A percentile compares a stretch with the other conserved stretches of the same genome.
phyloP scores from a whole-genome alignment of 2,797 vertebrate genomes.

The Pogoniulus pusillus region DNA sequence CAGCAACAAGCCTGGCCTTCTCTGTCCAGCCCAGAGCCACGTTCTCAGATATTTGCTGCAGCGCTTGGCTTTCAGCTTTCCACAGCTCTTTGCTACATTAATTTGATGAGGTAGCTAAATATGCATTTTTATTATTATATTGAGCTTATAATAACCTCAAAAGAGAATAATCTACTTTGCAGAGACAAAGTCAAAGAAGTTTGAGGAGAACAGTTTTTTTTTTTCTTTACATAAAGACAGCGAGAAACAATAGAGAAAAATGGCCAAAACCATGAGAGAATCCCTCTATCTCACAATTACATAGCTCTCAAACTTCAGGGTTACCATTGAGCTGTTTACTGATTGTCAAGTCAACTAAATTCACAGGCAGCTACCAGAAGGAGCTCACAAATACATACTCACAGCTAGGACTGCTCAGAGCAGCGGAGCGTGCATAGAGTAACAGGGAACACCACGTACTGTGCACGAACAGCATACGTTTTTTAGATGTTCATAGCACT shows the following conservation, averaged over 20 bases:
- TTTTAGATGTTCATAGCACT: constrained; percentile 65
- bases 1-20: background rate
- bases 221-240: constrained; percentile 50
- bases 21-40: constrained; percentile 65
- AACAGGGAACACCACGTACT: constrained; percentile 65
- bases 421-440: constrained; percentile 44
- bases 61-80: constrained; percentile 51
- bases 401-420: constrained; percentile 68
- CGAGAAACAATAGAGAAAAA: constrained; percentile 20
- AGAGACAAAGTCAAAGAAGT: constrained; percentile 14
- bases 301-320: constrained; percentile 29
- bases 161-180: constrained; percentile 15
- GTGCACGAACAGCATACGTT: constrained; percentile 53
- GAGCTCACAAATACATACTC: constrained; percentile 69
- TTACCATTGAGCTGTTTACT: constrained; percentile 45
- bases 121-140: constrained; percentile 45
- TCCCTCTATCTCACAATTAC: constrained; percentile 40
- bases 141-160: constrained; percentile 25
- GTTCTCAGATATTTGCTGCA: constrained; percentile 41
- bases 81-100: constrained; percentile 37
- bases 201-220: background rate
- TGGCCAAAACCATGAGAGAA: constrained; percentile 5
- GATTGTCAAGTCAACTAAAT: constrained; percentile 63
- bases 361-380: constrained; percentile 48
- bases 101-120: constrained; percentile 55